A percentile compares a stretch with the other conserved stretches of the same genome.
Evolutionary conservation across 1,140 invertebrate species (phyloP).

Genomic region (Amyelois transitella): DNA sequence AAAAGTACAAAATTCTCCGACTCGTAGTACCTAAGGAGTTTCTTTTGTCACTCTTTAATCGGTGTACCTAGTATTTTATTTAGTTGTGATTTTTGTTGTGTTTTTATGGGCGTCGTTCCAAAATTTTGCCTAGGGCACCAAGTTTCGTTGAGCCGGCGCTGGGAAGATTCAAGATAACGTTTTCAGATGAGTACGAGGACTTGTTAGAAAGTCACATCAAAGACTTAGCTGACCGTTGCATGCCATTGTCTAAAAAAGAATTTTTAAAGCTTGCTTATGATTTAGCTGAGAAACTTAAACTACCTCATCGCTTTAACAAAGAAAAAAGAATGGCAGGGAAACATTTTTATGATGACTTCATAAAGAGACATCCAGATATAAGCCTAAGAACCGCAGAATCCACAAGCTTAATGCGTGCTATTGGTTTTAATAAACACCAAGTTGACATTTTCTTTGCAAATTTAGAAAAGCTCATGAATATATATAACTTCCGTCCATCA

Average conservation of each 20-base stretch:
- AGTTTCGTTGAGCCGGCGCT: no score
- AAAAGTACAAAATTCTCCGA: no score
- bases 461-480: constrained; percentile 34
- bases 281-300: constrained; percentile 24
- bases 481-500: constrained; percentile 43
- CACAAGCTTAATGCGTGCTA: constrained; percentile 42
- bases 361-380: constrained; percentile 22
- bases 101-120: no score
- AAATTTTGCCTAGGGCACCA: no score
- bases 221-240: constrained; percentile 31
- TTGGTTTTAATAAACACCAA: constrained; percentile 41
- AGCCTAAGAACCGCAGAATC: constrained; percentile 36
- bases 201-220: constrained; percentile 24
- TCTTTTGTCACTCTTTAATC: no score
- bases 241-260: not conserved
- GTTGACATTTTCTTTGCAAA: constrained; percentile 46
- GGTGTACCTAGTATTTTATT: no score
- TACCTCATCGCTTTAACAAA: constrained; percentile 33
- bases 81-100: no score
- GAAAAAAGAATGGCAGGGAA: constrained; percentile 29
- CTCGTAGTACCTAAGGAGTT: no score
- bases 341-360: constrained; percentile 38
- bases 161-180: not conserved
- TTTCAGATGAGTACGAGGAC: constrained; percentile 26
- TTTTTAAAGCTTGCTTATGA: constrained; percentile 33